A percentile compares a stretch with the other conserved stretches of the same genome.
Evolutionary conservation across 2,888 invertebrate genomes (phyloP).

Genomic region (Mesorhabditis spiculigera): DNA sequence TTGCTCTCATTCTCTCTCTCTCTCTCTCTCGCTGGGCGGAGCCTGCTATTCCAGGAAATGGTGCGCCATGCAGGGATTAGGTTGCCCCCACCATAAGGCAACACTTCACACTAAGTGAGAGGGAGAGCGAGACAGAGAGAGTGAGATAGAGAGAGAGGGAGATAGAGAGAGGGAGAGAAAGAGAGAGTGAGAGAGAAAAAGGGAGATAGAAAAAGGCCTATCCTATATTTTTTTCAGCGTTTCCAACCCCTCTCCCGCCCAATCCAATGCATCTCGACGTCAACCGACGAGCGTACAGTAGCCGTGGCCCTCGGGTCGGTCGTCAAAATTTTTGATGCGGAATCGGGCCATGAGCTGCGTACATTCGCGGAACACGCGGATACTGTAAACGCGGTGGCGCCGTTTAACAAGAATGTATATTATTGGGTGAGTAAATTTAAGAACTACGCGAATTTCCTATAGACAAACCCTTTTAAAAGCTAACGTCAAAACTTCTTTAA

Average conservation of each 20-base stretch:
- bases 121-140: too few relatives aligned
- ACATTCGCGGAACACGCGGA: neutral
- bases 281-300: conserved; percentile 23
- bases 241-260: neutral
- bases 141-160: neutral
- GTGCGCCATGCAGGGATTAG: too few relatives aligned
- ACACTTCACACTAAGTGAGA: too few relatives aligned
- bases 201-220: too few relatives aligned
- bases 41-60: too few relatives aligned
- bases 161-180: too few relatives aligned
- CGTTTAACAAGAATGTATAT: conserved; percentile 1
- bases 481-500: neutral
- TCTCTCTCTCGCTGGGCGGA: too few relatives aligned
- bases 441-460: neutral
- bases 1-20: too few relatives aligned
- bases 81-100: too few relatives aligned
- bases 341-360: conserved; percentile 11
- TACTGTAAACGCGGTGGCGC: neutral
- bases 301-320: conserved; percentile 20
- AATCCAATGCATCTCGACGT: conserved; percentile 18
- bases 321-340: conserved; percentile 21
- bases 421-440: neutral
- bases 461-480: neutral
- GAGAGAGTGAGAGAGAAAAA: too few relatives aligned
- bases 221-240: too few relatives aligned